Base-by-base conservation (phyloP, 2,888 invertebrate genomes). In the Lapara coniferarum region DNA sequence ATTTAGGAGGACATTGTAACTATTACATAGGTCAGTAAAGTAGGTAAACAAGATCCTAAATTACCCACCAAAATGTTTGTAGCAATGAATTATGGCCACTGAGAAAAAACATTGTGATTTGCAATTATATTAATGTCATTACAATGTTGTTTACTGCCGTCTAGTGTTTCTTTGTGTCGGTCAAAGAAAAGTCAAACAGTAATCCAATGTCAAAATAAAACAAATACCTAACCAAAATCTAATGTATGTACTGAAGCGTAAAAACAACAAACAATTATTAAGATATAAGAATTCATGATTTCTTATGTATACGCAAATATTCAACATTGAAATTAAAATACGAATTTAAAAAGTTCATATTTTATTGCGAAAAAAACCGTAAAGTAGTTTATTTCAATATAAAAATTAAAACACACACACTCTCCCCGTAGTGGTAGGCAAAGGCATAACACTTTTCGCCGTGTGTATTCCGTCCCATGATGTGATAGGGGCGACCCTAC, bases 21-120 rank as follows among this genome's bases (percentile, higher is more conserved):
- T 13, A 63, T 63, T 46, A 6, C 13, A 46, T 46, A 49, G 63
- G 63, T 63, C 63, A 63, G 63, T 63, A 13, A 63, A 19, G 63
- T 56, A 13, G 25, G 19, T 19, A 49, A 13, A 19, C 46, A 59
- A 46, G 10, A 12, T 55, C 55, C 55, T 55, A 19, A 55, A 55
- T 19, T 55, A 57, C 13, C 7, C 30, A 57, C 57, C 14, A 25
- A 37, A 14, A 57, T 37, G 10, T 37, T 37, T 57, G 30, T 37
- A 5, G 4, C 14, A 57, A 30, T 57, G 14, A 57, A 44, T 44
- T 46, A 59, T 44, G 55, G 16, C 10, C 5, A 16, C 16, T 46
- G 59, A 46, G 10, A 44, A n/a, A 58, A 59, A 44, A n/a, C 16
- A 44, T 12, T 16, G 44, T 44, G 16, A 46, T 16, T 59, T 59